phyloP scores from a whole-genome alignment of 2,797 vertebrate genomes.

The Aplochiton taeniatus region DNA sequence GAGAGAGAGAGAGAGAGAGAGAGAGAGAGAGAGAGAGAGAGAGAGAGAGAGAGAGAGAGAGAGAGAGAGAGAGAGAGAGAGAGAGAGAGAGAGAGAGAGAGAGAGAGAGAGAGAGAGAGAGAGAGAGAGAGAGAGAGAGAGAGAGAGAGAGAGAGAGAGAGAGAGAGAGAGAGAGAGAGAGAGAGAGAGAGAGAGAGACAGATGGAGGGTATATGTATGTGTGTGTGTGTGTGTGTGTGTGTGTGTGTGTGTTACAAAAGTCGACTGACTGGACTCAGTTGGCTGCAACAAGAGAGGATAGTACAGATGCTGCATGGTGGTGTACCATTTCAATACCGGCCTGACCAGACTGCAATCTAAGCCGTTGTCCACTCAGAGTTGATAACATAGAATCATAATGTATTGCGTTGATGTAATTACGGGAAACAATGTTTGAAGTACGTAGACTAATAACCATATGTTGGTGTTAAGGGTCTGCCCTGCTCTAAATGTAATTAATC shows the following conservation, averaged over 20 bases:
- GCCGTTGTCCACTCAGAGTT: background rate
- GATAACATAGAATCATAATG: too few species aligned
- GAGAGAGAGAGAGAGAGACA: background rate
- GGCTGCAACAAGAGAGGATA: slow-evolving; percentile 11
- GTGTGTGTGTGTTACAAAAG: slow-evolving; percentile 18
- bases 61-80: background rate
- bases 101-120: background rate
- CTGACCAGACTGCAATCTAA: slow-evolving; percentile 8
- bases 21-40: background rate
- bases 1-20: background rate
- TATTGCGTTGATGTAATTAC: too few species aligned
- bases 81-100: slow-evolving; percentile 1
- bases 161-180: slow-evolving; percentile 16
- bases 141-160: background rate
- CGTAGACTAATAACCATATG: too few species aligned
- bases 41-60: background rate
- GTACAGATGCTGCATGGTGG: background rate
- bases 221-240: slow-evolving; percentile 4
- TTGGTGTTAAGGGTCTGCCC: too few species aligned
- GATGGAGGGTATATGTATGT: background rate
- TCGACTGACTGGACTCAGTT: slow-evolving; percentile 16
- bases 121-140: slow-evolving; percentile 20
- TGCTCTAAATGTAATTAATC: too few species aligned
- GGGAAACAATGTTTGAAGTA: too few species aligned
- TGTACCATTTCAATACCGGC: slow-evolving; percentile 35